These are phyloP conservation scores for Gymnothorax reevesii DNA, from an alignment of 2,797 vertebrate genomes.

Conservation along the genomic window DNA sequence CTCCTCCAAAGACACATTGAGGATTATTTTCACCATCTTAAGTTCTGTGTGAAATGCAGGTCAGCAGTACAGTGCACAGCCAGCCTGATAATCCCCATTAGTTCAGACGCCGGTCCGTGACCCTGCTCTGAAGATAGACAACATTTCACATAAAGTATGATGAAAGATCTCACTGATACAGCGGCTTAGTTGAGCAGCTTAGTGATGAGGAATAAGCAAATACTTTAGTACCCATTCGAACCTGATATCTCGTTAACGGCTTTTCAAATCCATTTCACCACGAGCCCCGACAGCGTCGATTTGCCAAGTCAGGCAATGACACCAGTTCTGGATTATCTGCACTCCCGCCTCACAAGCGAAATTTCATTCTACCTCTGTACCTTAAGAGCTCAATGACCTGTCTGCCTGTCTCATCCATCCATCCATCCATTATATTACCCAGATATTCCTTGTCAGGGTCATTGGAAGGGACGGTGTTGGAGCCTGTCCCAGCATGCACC, in stretches of 20 bases:
- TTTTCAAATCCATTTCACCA: conserved; percentile 17
- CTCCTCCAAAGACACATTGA: not conserved
- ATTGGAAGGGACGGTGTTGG: no score
- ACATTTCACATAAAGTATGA: conserved; percentile 44
- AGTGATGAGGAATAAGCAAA: conserved; percentile 52
- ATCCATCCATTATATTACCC: no score
- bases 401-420: not conserved
- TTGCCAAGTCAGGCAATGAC: not conserved
- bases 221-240: conserved; percentile 54
- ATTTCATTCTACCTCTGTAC: not conserved
- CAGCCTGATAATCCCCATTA: conserved; percentile 26
- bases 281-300: not conserved
- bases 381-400: not conserved
- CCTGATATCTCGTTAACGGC: conserved; percentile 45
- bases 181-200: conserved; percentile 52
- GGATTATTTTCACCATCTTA: conserved; percentile 21
- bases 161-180: conserved; percentile 43
- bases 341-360: not conserved
- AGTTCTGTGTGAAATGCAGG: conserved; percentile 19
- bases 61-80: conserved; percentile 22
- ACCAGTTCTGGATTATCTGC: not conserved
- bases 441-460: no score
- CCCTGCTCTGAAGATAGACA: conserved; percentile 28
- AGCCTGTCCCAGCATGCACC: no score
- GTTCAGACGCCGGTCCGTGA: conserved; percentile 32